Conservation (phyloP, 2,888 invertebrate species). For the Scelioninae gen. 2 region DNA sequence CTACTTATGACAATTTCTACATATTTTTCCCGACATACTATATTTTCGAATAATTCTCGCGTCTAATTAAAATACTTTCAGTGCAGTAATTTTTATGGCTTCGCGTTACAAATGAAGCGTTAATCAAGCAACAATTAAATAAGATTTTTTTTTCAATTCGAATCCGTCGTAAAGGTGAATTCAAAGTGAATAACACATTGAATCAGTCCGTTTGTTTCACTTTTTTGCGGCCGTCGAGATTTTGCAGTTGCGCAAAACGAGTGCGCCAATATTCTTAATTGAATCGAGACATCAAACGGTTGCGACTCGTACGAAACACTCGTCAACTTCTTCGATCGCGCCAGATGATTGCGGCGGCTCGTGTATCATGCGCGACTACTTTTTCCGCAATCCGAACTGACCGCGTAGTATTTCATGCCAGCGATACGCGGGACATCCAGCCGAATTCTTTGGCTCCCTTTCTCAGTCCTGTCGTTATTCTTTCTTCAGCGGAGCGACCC, state of each 20-base stretch:
- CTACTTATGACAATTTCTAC: too few relatives aligned
- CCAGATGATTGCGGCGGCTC: constrained; percentile 29
- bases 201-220: neutral
- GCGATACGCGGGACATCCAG: constrained; percentile 30
- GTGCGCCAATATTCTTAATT: constrained; percentile 37
- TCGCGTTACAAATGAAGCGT: too few relatives aligned
- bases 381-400: constrained; percentile 47
- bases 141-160: neutral
- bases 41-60: too few relatives aligned
- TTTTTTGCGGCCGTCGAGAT: neutral
- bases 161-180: neutral
- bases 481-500: constrained; percentile 31
- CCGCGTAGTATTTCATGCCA: constrained; percentile 46
- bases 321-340: constrained; percentile 43
- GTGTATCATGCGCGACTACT: constrained; percentile 51
- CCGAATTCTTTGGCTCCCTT: constrained; percentile 43
- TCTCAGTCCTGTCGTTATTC: constrained; percentile 32
- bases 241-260: constrained; percentile 9
- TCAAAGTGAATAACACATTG: constrained; percentile 15
- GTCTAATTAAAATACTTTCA: too few relatives aligned
- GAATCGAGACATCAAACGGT: constrained; percentile 41
- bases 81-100: too few relatives aligned
- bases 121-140: constrained; percentile 13
- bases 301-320: constrained; percentile 16
- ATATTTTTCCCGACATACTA: too few relatives aligned